Evolutionary conservation across 2,888 invertebrate genomes (phyloP), one percentile per base, ranked within the genome.

Genomic region (Microchrysa polita): DNA sequence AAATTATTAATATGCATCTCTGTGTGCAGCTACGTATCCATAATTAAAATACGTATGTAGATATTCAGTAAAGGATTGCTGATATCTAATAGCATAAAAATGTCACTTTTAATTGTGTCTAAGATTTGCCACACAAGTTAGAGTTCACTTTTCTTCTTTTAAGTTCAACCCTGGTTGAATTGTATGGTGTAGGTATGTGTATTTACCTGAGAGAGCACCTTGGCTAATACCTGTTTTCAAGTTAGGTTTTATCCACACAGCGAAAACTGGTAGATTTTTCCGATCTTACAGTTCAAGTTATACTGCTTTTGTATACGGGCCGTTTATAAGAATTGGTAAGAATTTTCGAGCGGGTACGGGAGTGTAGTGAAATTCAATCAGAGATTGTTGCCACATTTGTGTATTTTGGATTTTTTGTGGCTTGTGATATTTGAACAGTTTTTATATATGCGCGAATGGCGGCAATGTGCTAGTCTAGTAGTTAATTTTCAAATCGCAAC

Each of bases 391-490:
- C 42, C 48, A 44, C 65, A 48, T 34, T 34, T 65, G 44, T 27
- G 44, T 18, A 20, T 44, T 48, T 23, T 48, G 44, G 7, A 48
- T 4, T 65, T 44, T 34, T 34, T 22, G 44, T 48, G 65, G 73
- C 65, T 72, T 57, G 75, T 75, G 71, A 67, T 65, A 71, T 71
- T 74, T 74, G 59, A 34, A 61, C 52, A 42, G 60, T 27, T 34
- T 34, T 67, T 75, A 67, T 73, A 71, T 75, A 67, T 74, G 60
- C 74, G 74, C 73, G 60, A 67, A 59, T 60, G 44, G 44, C 55
- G 55, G 22, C 16, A 67, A 60, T 73, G 72, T 69, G 74, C 20
- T 16, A 34, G 53, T 14, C 23, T 22, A 12, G n/a, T 27, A n/a
- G 16, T 10, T 23, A n/a, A 5, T 5, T 65, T 44, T 48, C 7